phyloP scores from a whole-genome alignment of 2,888 invertebrate species.

The Byasa hedistus region DNA sequence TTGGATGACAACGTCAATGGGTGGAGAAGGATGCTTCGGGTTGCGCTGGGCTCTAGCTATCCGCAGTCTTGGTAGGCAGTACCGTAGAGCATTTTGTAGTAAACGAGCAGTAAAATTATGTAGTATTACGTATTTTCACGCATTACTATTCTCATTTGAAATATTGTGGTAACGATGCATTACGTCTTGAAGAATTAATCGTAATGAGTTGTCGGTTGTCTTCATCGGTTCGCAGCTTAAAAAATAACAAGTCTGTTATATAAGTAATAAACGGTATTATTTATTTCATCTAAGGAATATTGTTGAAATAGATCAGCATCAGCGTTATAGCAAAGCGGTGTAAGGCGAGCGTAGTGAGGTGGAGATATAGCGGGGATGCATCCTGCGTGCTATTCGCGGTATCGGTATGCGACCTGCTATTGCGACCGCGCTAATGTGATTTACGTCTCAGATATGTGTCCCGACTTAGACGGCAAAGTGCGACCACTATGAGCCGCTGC shows the following conservation, averaged over 20 bases:
- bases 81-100: too few relatives aligned
- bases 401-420: slow-evolving; percentile 28
- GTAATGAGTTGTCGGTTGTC: too few relatives aligned
- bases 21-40: too few relatives aligned
- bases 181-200: too few relatives aligned
- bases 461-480: slow-evolving; percentile 20
- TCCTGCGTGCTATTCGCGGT: slow-evolving; percentile 30
- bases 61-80: too few relatives aligned
- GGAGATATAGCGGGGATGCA: slow-evolving; percentile 21
- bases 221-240: not conserved
- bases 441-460: slow-evolving; percentile 29
- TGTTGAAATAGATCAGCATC: slow-evolving; percentile 1
- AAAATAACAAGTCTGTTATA: not conserved
- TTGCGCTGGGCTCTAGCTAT: too few relatives aligned
- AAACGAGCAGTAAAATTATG: too few relatives aligned
- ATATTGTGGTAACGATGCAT: too few relatives aligned
- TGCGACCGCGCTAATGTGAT: slow-evolving; percentile 29
- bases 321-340: slow-evolving; percentile 8
- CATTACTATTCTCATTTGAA: too few relatives aligned
- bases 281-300: slow-evolving; percentile 6
- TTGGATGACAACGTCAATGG: too few relatives aligned
- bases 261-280: not conserved
- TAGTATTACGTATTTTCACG: too few relatives aligned
- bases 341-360: slow-evolving; percentile 14
- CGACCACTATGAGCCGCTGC: slow-evolving; percentile 1